Evolutionary conservation across 2,113 vertebrate species (phyloP).

Genomic region (Falcunculus frontatus): DNA sequence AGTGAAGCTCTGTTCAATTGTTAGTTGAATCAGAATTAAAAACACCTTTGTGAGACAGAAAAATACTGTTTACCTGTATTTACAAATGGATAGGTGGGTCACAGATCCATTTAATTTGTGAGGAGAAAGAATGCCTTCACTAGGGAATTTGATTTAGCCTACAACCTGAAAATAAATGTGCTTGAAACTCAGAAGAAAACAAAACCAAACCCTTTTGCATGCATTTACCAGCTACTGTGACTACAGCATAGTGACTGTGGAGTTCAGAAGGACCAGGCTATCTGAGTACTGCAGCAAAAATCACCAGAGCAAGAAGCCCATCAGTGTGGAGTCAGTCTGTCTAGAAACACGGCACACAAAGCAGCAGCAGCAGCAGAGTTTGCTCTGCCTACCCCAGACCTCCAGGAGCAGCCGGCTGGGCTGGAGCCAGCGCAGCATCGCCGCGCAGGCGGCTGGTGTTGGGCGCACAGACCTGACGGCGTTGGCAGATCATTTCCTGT

Average conservation of each 20-base stretch:
- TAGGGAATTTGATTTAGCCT: background rate
- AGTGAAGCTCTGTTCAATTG: background rate
- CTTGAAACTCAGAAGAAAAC: background rate
- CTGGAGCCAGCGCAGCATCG: background rate
- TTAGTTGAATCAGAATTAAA: background rate
- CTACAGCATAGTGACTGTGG: background rate
- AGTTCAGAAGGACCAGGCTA: background rate
- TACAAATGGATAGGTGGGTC: background rate
- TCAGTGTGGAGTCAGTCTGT: background rate
- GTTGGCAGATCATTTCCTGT: fast-evolving
- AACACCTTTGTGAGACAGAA: background rate
- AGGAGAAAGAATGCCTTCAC: background rate
- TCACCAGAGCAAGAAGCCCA: background rate
- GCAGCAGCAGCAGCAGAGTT: background rate
- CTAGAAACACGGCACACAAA: fast-evolving
- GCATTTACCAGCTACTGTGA: background rate
- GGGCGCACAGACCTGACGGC: background rate
- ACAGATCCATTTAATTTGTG: background rate
- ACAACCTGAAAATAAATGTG: background rate
- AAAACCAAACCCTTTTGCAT: background rate
- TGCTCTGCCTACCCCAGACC: background rate
- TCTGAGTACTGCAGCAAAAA: background rate
- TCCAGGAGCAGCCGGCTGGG: background rate
- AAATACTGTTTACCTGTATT: background rate
- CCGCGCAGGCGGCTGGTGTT: fast-evolving